Evolutionary conservation across 2,888 invertebrate species (phyloP).

Genomic region (Podabrus alpinus): DNA sequence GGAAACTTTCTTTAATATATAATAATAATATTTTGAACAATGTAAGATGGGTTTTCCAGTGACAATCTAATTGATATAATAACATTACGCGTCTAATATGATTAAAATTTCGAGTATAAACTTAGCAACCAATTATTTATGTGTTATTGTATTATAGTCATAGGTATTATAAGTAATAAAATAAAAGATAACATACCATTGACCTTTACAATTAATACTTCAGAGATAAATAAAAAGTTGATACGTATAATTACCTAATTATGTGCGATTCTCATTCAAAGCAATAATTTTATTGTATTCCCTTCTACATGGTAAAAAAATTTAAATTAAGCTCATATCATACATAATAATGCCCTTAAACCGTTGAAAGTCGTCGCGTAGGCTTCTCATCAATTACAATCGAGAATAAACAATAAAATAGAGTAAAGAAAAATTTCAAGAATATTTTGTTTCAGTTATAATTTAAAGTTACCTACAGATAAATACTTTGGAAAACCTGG

Average conservation of each 20-base stretch:
- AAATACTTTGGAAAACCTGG: not conserved
- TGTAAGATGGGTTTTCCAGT: not conserved
- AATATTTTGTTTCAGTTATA: not conserved
- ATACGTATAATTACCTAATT: not conserved
- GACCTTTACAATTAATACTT: not conserved
- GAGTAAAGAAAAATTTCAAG: not conserved
- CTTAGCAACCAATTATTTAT: not conserved
- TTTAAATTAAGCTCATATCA: no score
- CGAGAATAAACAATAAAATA: no score
- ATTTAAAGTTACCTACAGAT: not conserved
- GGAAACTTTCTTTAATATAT: not conserved
- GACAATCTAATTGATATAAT: not conserved
- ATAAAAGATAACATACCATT: not conserved
- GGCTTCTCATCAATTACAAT: no score
- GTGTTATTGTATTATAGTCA: not conserved
- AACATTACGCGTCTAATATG: not conserved
- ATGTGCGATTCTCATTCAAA: not conserved
- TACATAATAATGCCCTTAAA: no score
- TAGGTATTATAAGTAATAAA: no score
- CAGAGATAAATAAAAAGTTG: not conserved
- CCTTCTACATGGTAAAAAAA: not conserved
- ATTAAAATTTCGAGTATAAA: not conserved
- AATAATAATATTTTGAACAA: not conserved
- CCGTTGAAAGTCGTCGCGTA: no score
- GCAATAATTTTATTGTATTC: not conserved